Conservation (phyloP, 2,888 invertebrate genomes). For the Aleiodes alternator region DNA sequence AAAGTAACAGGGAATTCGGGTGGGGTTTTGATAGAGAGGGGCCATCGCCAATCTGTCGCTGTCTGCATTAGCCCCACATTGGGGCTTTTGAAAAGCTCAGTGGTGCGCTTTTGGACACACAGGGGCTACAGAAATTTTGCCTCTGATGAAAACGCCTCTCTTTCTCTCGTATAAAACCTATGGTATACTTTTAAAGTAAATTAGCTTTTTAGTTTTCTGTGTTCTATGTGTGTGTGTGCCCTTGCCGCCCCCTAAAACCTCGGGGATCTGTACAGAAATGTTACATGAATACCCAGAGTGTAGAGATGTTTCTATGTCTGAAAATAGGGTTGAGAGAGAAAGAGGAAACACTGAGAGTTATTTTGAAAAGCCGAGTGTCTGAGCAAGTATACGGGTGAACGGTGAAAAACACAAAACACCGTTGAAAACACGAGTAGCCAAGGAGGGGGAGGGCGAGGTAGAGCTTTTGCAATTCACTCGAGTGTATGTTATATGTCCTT, state of each 20-base stretch:
- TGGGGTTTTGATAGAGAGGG: conserved; percentile 13
- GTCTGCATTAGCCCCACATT: conserved; percentile 72
- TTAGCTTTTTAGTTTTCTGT: conserved; percentile 75
- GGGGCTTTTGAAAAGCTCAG: conserved; percentile 68
- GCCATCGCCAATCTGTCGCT: conserved; percentile 73
- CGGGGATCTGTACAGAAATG: conserved; percentile 44
- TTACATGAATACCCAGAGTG: conserved; percentile 53
- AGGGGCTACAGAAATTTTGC: conserved; percentile 57
- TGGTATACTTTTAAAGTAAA: conserved; percentile 75
- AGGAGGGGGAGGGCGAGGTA: not conserved
- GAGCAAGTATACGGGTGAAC: conserved; percentile 38
- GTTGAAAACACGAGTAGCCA: conserved; percentile 40
- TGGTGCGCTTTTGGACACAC: conserved; percentile 63
- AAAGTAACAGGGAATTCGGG: conserved; percentile 37
- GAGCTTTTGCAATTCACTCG: conserved; percentile 28
- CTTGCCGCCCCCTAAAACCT: conserved; percentile 64
- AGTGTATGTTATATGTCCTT: conserved; percentile 13
- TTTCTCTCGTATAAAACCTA: conserved; percentile 47
- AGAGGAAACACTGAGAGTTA: conserved; percentile 13
- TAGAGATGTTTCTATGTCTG: conserved; percentile 14
- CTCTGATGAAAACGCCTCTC: conserved; percentile 59
- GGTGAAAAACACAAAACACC: conserved; percentile 48
- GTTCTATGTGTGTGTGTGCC: conserved; percentile 53
- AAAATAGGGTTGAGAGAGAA: conserved; percentile 1
- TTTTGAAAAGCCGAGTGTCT: conserved; percentile 39